Evolutionary conservation across 2,888 invertebrate species (phyloP).

Genomic region (Psylliodes chrysocephalus): DNA sequence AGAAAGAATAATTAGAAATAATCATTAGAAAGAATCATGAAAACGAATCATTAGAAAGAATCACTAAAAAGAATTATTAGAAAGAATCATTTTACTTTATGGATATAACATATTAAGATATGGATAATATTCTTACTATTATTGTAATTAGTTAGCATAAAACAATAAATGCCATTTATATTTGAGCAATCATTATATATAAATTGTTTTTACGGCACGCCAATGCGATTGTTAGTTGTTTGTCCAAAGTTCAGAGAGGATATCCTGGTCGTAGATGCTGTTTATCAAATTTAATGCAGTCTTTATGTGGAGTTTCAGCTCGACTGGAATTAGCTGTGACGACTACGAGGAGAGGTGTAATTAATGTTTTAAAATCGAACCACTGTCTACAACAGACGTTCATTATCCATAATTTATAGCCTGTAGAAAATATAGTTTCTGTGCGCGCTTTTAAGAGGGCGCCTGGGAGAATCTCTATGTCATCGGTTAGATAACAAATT

Average conservation of each 20-base stretch:
- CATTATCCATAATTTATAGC: conserved; percentile 61
- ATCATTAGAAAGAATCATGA: too few relatives aligned
- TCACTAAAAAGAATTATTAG: too few relatives aligned
- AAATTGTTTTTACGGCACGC: neutral
- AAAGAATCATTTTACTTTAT: too few relatives aligned
- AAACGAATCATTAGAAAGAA: too few relatives aligned
- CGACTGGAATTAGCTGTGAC: conserved; percentile 56
- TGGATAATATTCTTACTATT: too few relatives aligned
- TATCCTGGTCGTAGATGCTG: conserved; percentile 38
- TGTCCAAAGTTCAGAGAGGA: conserved; percentile 32
- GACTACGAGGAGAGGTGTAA: conserved; percentile 61
- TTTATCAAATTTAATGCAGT: conserved; percentile 59
- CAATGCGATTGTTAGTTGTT: neutral
- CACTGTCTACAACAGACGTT: conserved; percentile 61
- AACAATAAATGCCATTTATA: too few relatives aligned
- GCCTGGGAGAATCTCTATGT: conserved; percentile 21
- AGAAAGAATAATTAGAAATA: too few relatives aligned
- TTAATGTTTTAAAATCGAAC: conserved; percentile 64
- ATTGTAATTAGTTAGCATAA: too few relatives aligned
- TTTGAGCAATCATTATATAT: too few relatives aligned
- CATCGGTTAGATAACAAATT: conserved; percentile 31
- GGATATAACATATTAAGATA: too few relatives aligned
- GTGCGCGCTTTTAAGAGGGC: conserved; percentile 38
- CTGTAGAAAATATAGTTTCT: conserved; percentile 51
- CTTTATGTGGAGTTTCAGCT: conserved; percentile 55